A percentile compares a stretch with the other conserved stretches of the same genome.
phyloP scores from a whole-genome alignment of 1,140 invertebrate genomes.

The Drosophila elegans region DNA sequence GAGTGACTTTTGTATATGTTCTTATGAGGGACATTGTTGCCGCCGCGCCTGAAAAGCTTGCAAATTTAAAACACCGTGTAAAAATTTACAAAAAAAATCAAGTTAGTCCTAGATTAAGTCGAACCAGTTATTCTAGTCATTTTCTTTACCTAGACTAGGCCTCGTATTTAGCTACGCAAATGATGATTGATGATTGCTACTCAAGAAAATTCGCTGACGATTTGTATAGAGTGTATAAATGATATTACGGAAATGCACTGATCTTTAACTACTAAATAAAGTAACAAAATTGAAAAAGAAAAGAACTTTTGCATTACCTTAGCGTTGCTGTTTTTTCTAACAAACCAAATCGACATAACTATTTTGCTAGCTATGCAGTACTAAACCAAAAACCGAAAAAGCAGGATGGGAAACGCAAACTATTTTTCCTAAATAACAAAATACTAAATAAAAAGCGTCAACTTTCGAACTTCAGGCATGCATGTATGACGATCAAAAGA shows the following conservation, averaged over 20 bases:
- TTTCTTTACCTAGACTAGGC: slow-evolving; percentile 66
- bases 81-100: slow-evolving; percentile 49
- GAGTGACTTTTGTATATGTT: slow-evolving; percentile 37
- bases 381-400: slow-evolving; percentile 14
- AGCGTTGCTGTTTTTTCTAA: slow-evolving; percentile 63
- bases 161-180: slow-evolving; percentile 64
- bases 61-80: slow-evolving; percentile 58
- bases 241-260: slow-evolving; percentile 60
- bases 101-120: slow-evolving; percentile 54
- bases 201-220: slow-evolving; percentile 39
- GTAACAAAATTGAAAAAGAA: slow-evolving; percentile 27
- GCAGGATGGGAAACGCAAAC: slow-evolving; percentile 36
- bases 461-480: slow-evolving; percentile 53
- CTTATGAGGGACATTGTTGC: slow-evolving; percentile 78
- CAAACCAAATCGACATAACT: slow-evolving; percentile 45
- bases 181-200: slow-evolving; percentile 41
- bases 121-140: slow-evolving; percentile 62
- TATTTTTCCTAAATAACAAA: slow-evolving; percentile 66
- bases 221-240: slow-evolving; percentile 64
- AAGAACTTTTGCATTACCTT: slow-evolving; percentile 50
- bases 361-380: slow-evolving; percentile 56
- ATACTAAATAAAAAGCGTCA: slow-evolving; percentile 32
- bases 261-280: slow-evolving; percentile 54
- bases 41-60: slow-evolving; percentile 77
- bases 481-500: slow-evolving; percentile 69